Evolutionary conservation across 2,888 invertebrate species (phyloP), one percentile per base, ranked within the genome.

Genomic region (Leptopilina drosophilae): DNA sequence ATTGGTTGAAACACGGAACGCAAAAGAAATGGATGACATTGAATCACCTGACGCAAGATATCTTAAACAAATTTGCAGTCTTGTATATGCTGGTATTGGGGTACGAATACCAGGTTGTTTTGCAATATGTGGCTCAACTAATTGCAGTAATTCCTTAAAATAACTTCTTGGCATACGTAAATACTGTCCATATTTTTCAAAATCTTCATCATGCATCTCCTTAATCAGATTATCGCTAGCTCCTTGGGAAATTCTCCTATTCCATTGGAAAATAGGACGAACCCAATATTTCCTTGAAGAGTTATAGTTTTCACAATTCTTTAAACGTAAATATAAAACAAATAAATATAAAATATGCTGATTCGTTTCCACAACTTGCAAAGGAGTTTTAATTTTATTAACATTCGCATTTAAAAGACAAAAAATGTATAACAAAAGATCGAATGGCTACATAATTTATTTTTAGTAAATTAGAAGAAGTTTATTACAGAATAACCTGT

Each of bases 21-120:
- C 76, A 76, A 73, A 79, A 2, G 81, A 79, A 26, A 84, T 77
- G 11, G 76, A 76, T 67, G 56, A 62, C 81, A 82, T 81, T 49
- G 82, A 82, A 76, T 84, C 80, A 1, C 84, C 82, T 15, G 84
- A 81, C 64, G 82, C 82, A 56, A 85, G 64, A 53, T 81, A 85
- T 15, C 83, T 73, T 49, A 84, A 46, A 64, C 73, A 76, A 26
- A 83, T 80, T 62, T 82, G 82, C 56, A 84, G 73, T 9, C 83
- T 75, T 56, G 77, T 77, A 78, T 81, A 67, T 40, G 82, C 64
- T 53, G 82, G 78, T 12, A 82, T 78, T 20, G 82, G 79, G 56
- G 56, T 59, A 42, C 79, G 77, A 49, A 80, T 62, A 20, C 77
- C 53, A 56, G 67, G 20, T 49, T 80, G 78, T 76, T 82, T 83